A percentile compares a stretch with the other conserved stretches of the same genome.
phyloP scores from a whole-genome alignment of 1,140 invertebrate genomes.

The Daktulosphaira vitifoliae region DNA sequence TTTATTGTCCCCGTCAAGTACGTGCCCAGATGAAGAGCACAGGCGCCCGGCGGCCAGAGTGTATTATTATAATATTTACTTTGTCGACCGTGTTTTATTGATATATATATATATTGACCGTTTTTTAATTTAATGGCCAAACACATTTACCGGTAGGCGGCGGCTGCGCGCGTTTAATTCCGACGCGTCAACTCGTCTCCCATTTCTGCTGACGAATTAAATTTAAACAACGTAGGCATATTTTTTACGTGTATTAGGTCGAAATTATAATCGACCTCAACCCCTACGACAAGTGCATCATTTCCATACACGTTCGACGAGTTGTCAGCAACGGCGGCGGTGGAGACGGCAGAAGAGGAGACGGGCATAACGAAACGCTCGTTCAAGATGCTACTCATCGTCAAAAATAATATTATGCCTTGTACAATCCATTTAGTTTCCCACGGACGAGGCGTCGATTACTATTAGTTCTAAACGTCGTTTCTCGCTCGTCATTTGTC shows the following conservation, averaged over 20 bases:
- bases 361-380: too few relatives aligned
- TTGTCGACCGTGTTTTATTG: too few relatives aligned
- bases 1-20: background rate
- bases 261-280: background rate
- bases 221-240: too few relatives aligned
- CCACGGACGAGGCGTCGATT: too few relatives aligned
- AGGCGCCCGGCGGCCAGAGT: background rate
- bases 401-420: too few relatives aligned
- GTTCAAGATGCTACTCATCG: too few relatives aligned
- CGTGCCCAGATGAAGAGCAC: background rate
- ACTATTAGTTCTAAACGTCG: too few relatives aligned
- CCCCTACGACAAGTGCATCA: background rate
- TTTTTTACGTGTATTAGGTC: background rate
- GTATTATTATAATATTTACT: too few relatives aligned
- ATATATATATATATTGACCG: background rate
- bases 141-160: background rate
- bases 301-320: background rate
- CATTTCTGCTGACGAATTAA: background rate
- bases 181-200: background rate
- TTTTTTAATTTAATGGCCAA: constrained; percentile 1
- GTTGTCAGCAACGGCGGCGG: too few relatives aligned
- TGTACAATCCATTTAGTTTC: too few relatives aligned
- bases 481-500: too few relatives aligned
- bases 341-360: too few relatives aligned
- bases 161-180: background rate